Evolutionary conservation across 2,888 invertebrate genomes (phyloP).

Genomic region (Anodontia alba): DNA sequence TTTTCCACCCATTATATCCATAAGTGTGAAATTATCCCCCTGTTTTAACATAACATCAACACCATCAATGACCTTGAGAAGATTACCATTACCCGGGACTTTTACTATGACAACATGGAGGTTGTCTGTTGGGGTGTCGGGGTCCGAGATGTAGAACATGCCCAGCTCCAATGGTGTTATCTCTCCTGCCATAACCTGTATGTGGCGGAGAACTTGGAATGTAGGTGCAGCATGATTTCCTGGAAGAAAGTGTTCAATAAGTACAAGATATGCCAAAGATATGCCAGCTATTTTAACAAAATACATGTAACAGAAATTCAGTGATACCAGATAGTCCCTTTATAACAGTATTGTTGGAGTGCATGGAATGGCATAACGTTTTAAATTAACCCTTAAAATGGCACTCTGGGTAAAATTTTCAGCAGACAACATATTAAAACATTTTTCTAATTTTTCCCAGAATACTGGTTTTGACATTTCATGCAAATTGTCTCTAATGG

Average conservation of each 20-base stretch:
- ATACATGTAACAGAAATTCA: no score
- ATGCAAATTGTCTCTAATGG: no score
- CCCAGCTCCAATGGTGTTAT: conserved; percentile 57
- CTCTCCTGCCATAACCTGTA: conserved; percentile 63
- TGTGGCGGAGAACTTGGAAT: conserved; percentile 65
- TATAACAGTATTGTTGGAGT: no score
- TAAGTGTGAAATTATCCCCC: conserved; percentile 63
- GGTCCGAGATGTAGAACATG: conserved; percentile 69
- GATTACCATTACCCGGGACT: conserved; percentile 66
- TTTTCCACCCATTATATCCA: conserved; percentile 65
- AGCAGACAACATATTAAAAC: no score
- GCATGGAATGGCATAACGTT: no score
- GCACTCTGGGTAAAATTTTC: no score
- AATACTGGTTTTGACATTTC: no score
- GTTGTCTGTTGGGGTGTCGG: conserved; percentile 68
- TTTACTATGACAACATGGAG: conserved; percentile 63
- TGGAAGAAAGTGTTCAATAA: conserved; percentile 49
- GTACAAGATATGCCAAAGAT: neutral
- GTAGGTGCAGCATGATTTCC: conserved; percentile 65
- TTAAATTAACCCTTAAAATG: no score
- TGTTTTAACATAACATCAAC: conserved; percentile 62
- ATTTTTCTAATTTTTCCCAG: no score
- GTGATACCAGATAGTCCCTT: no score
- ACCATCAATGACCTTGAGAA: conserved; percentile 64
- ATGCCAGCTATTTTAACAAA: neutral